Conservation (phyloP, 2,888 invertebrate species). For the Lymantria dispar region DNA sequence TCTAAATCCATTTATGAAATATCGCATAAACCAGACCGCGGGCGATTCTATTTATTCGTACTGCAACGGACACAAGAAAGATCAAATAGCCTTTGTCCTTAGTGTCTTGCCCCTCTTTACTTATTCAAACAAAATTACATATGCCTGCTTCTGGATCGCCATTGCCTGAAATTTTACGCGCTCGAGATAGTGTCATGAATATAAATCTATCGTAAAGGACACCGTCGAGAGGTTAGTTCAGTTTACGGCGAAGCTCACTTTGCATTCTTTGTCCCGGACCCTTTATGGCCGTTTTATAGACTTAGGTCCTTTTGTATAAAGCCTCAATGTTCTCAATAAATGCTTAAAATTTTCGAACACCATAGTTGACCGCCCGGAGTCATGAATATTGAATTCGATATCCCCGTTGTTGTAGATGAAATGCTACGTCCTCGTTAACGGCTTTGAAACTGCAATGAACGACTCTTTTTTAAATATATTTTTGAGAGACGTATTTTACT, state of each 20-base stretch:
- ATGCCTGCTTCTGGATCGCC: constrained; percentile 80
- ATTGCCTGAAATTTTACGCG: constrained; percentile 81
- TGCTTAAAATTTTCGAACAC: constrained; percentile 35
- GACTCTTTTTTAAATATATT: neutral
- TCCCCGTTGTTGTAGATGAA: constrained; percentile 22
- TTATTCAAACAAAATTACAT: constrained; percentile 83
- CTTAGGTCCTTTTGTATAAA: constrained; percentile 77
- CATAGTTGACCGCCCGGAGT: constrained; percentile 24
- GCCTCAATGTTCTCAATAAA: constrained; percentile 51
- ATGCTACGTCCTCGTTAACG: constrained; percentile 6
- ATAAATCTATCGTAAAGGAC: constrained; percentile 82
- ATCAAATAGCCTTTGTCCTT: constrained; percentile 80
- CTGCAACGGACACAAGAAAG: constrained; percentile 59
- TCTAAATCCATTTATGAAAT: constrained; percentile 74
- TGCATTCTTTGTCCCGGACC: constrained; percentile 78
- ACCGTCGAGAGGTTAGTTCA: constrained; percentile 67
- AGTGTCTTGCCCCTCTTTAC: constrained; percentile 69
- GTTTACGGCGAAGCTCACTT: constrained; percentile 77
- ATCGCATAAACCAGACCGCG: constrained; percentile 69
- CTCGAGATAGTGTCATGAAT: constrained; percentile 80
- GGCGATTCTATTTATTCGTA: constrained; percentile 70
- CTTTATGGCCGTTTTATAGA: constrained; percentile 79
- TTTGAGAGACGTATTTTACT: no score
- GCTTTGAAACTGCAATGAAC: neutral
- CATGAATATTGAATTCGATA: constrained; percentile 35